These are phyloP conservation scores for Ichneumoninae sp. DNA, from an alignment of 2,888 invertebrate species.

Conservation along the genomic window DNA sequence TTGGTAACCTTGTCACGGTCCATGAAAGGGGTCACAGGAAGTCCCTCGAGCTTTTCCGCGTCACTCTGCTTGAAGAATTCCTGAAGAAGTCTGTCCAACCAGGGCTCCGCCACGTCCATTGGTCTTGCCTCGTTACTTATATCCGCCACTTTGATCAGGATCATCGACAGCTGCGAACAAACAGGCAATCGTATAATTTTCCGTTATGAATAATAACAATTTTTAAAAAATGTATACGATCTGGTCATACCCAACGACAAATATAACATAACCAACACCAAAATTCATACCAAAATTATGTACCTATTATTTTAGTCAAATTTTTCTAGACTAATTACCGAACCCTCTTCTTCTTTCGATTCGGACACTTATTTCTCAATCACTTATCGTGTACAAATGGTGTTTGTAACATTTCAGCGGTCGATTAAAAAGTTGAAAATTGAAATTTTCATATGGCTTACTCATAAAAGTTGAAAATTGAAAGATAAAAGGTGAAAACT, in stretches of 20 bases:
- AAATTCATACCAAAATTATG: background rate
- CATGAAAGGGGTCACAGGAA: constrained; percentile 94
- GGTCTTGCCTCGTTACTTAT: constrained; percentile 94
- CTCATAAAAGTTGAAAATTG: no score
- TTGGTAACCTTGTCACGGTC: constrained; percentile 94
- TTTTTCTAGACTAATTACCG: background rate
- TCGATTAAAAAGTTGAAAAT: no score
- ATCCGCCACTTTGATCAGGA: constrained; percentile 93
- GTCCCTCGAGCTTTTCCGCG: constrained; percentile 91
- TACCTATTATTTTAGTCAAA: background rate
- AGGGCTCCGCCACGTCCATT: constrained; percentile 93
- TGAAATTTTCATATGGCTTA: no score
- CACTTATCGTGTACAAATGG: background rate
- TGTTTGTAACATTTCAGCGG: background rate
- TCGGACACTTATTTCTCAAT: background rate
- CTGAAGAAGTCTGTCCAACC: constrained; percentile 90
- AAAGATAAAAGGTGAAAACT: no score
- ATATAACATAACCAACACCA: no score
- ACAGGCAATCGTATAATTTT: background rate
- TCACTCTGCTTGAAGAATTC: constrained; percentile 93
- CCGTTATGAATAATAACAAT: background rate
- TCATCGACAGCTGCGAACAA: constrained; percentile 88
- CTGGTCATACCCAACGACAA: background rate
- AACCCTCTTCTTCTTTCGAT: background rate
- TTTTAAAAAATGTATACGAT: background rate